Base-by-base conservation (phyloP, 2,113 vertebrate genomes). In the Poeciliopsis turrubarensis region DNA sequence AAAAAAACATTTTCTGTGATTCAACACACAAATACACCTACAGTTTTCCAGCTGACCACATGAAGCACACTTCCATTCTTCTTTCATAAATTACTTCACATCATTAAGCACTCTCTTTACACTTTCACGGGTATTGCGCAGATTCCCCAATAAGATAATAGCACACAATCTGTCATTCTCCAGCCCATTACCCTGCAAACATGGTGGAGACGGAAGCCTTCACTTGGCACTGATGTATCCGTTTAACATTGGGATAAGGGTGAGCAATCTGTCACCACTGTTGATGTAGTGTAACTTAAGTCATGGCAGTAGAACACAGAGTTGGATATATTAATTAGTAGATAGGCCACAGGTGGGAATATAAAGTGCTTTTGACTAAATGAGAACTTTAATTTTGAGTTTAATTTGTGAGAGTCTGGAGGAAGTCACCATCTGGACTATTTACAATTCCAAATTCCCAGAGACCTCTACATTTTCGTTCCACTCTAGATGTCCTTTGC, bases 71-170 rank as follows among this genome's bases (percentile, higher is more conserved):
- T 70, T 72, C 60, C 66, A 57, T 70, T 72, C 65, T 57, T 80
- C 68, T 84, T 89, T 78, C 83, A 86, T 11, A 71, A 84, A 87
- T 75, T 0, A 74, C 62, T 83, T 75, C 79, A 74, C 30, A 1
- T 84, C 89, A 92, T 93, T 91, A 89, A 88, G 66, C 77, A 60
- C 73, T 41, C 76, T 81, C 78, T 84, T 80, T 67, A 79, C 72
- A 85, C 68, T 82, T 86, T 80, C 79, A 85, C 30, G 79, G 80
- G 70, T 57, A 73, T 78, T 65, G 69, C 66, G 5, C 81, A 67
- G 84, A 91, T 85, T 90, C 85, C 78, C 81, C 74, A 83, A 87
- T 88, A 86, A 88, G 89, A 89, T 91, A 93, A 93, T 88, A 87
- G 84, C 86, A 65, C 66, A 32, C 87, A 79, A 90, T 92, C 79